These are phyloP conservation scores for Drosophila tripunctata DNA, from an alignment of 2,888 invertebrate species.

Conservation along the genomic window DNA sequence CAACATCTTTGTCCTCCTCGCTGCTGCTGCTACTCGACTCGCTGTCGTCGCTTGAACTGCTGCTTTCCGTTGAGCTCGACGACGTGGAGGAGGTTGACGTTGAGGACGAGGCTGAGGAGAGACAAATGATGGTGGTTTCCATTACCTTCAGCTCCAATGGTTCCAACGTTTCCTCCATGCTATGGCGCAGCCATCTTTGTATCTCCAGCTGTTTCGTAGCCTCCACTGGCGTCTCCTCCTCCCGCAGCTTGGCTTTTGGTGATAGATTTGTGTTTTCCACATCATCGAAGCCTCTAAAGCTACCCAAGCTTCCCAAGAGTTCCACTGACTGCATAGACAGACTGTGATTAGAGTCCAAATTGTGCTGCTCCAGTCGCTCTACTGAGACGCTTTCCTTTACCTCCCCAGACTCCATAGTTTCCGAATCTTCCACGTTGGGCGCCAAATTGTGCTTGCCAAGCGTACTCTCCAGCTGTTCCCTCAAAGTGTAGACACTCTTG, in stretches of 20 bases:
- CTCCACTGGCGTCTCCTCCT: constrained; percentile 13
- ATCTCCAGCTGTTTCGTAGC: constrained; percentile 38
- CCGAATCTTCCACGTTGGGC: no score
- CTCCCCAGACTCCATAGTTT: no score
- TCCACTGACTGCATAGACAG: constrained; percentile 41
- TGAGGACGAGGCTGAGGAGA: constrained; percentile 22
- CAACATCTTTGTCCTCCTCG: background rate
- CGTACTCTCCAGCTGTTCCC: constrained; percentile 18
- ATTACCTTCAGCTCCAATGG: background rate
- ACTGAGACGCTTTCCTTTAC: no score
- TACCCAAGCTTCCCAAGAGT: constrained; percentile 48
- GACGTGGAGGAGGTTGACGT: constrained; percentile 38
- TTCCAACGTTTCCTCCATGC: background rate
- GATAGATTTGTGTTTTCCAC: constrained; percentile 61
- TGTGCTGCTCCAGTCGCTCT: constrained; percentile 39
- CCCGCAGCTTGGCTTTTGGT: constrained; percentile 47
- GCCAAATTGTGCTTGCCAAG: background rate
- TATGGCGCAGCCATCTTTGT: constrained; percentile 1
- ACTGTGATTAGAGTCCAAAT: constrained; percentile 38
- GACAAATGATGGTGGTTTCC: background rate
- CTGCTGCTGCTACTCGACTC: constrained; percentile 9
- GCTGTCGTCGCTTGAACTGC: constrained; percentile 21
- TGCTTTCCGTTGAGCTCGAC: constrained; percentile 35
- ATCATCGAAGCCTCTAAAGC: constrained; percentile 69
- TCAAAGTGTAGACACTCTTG: constrained; percentile 52